Percentiles rank a stretch among this genome's conserved stretches.
phyloP scores from a whole-genome alignment of 1,140 invertebrate species.

The Leguminivora glycinivorella region DNA sequence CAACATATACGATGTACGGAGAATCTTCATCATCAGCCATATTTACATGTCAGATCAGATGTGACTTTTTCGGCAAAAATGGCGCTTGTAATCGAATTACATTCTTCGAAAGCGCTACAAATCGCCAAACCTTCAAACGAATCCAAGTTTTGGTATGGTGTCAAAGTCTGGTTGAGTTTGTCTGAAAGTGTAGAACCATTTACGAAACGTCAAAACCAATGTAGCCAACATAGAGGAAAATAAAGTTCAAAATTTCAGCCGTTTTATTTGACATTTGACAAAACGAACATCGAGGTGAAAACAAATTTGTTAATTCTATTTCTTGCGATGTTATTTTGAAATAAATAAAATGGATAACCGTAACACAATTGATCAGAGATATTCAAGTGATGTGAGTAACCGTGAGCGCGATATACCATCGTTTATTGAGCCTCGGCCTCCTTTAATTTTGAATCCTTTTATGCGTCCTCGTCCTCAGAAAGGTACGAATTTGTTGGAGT shows the following conservation, averaged over 20 bases:
- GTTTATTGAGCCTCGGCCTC: slow-evolving; percentile 71
- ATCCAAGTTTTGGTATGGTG: too few relatives aligned
- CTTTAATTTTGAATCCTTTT: slow-evolving; percentile 70
- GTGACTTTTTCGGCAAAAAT: slow-evolving; percentile 1
- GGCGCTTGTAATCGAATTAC: neutral
- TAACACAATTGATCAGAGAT: slow-evolving; percentile 42
- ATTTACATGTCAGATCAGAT: neutral
- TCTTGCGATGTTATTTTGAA: slow-evolving; percentile 20
- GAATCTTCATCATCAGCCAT: slow-evolving; percentile 13
- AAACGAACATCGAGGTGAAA: slow-evolving; percentile 7
- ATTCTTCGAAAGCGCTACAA: neutral
- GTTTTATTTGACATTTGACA: slow-evolving; percentile 21
- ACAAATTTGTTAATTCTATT: slow-evolving; percentile 5
- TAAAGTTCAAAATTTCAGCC: slow-evolving; percentile 22
- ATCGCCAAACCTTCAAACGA: neutral
- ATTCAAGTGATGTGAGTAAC: slow-evolving; percentile 49
- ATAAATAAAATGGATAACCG: slow-evolving; percentile 21
- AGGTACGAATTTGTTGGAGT: slow-evolving; percentile 65
- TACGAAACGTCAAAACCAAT: slow-evolving; percentile 3
- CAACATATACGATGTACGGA: slow-evolving; percentile 6
- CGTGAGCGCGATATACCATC: slow-evolving; percentile 64
- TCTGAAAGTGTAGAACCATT: neutral
- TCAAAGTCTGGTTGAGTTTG: neutral
- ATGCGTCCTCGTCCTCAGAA: slow-evolving; percentile 69
- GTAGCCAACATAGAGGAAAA: slow-evolving; percentile 16